Evolutionary conservation across 2,888 invertebrate species (phyloP).

Genomic region (Automeris io): DNA sequence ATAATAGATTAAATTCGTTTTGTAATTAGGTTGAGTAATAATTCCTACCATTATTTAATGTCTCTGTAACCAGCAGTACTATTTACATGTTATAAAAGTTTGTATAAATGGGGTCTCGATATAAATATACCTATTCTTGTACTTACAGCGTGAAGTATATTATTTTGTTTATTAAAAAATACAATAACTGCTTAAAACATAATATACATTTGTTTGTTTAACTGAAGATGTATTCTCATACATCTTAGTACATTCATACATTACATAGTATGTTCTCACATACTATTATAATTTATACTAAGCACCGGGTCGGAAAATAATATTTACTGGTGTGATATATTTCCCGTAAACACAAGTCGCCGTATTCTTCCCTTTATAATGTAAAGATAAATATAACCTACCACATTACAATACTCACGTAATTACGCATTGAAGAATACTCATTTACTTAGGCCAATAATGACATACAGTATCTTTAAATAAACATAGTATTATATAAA

Average conservation of each 20-base stretch:
- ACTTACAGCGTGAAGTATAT: too few species aligned
- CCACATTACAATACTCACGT: constrained; percentile 54
- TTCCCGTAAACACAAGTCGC: constrained; percentile 1
- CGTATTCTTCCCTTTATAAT: constrained; percentile 7
- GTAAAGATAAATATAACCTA: constrained; percentile 20
- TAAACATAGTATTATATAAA: constrained; percentile 39
- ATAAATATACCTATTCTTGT: too few species aligned
- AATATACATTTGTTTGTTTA: too few species aligned
- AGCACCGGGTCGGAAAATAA: constrained; percentile 13
- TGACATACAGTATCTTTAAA: constrained; percentile 29
- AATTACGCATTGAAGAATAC: constrained; percentile 61
- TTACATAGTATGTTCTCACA: too few species aligned
- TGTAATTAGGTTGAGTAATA: too few species aligned
- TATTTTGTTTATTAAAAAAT: too few species aligned
- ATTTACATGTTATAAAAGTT: constrained; percentile 48
- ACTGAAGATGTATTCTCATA: too few species aligned
- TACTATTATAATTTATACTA: constrained; percentile 15
- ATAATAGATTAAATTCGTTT: too few species aligned
- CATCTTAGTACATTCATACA: too few species aligned
- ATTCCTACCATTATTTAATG: constrained; percentile 52
- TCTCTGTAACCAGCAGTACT: constrained; percentile 39
- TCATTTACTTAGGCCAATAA: constrained; percentile 68
- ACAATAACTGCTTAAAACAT: too few species aligned
- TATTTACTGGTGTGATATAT: constrained; percentile 13
- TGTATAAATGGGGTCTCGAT: too few species aligned